phyloP scores from a whole-genome alignment of 2,888 invertebrate species.

The Nomada hirtipes region DNA sequence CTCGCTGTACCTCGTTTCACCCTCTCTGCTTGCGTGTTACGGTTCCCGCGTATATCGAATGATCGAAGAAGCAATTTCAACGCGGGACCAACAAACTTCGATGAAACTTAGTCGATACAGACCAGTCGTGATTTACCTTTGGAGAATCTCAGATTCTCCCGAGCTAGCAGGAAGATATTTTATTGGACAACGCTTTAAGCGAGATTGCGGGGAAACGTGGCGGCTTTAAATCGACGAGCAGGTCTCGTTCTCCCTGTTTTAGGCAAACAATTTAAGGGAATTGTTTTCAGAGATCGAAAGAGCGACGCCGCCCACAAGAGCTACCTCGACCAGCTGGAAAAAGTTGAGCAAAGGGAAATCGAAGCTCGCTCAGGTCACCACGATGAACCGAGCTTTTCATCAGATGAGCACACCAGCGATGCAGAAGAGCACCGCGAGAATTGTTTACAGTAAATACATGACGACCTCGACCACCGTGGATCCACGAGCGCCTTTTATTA shows the following conservation, averaged over 20 bases:
- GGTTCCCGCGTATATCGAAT: background rate
- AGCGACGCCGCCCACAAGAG: slow-evolving; percentile 73
- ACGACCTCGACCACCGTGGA: slow-evolving; percentile 76
- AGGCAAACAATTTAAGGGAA: background rate
- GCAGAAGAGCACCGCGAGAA: slow-evolving; percentile 78
- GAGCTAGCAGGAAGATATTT: background rate
- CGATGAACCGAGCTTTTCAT: slow-evolving; percentile 73
- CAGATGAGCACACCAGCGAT: slow-evolving; percentile 79
- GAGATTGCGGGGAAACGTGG: too few species aligned
- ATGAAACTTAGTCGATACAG: background rate
- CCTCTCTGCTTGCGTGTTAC: background rate
- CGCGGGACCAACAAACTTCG: background rate
- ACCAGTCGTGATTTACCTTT: background rate
- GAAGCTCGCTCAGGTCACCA: slow-evolving; percentile 72
- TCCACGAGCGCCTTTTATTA: slow-evolving; percentile 76
- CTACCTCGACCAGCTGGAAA: slow-evolving; percentile 73
- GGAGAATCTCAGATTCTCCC: too few species aligned
- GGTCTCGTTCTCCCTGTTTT: background rate
- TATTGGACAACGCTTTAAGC: background rate
- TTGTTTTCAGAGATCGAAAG: slow-evolving; percentile 76
- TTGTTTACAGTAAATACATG: slow-evolving; percentile 72
- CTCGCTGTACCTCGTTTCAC: background rate
- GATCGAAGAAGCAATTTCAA: background rate
- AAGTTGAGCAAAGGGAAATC: slow-evolving; percentile 73
- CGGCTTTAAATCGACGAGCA: background rate